Base-by-base conservation (phyloP, 2,113 vertebrate genomes). In the Amphiprion percula region DNA sequence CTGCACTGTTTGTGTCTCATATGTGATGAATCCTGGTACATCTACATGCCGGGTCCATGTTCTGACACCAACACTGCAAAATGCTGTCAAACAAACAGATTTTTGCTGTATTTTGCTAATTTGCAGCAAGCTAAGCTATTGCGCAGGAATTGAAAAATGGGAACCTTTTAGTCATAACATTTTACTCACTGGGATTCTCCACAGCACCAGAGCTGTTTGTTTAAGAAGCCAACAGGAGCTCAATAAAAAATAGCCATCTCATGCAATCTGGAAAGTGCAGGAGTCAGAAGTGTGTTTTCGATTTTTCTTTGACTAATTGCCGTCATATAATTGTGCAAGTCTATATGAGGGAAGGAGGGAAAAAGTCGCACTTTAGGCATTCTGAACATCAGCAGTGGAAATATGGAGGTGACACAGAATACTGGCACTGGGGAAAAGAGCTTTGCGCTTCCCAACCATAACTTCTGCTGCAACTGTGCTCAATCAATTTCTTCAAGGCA, bases 401-500 rank as follows among this genome's bases (percentile, higher is more conserved):
- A 74, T 11, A 50, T 33, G 12, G n/a, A 19, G 28, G 4, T 23
- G 11, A 63, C 49, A 66, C 23, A 11, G 44, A 2, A 21, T 56
- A 59, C 55, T 62, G 67, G 7, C 60, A 39, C 64, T n/a, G 26
- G 56, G 64, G 79, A 28, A 46, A 50, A 83, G 24, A 26, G 54
- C 75, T 66, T 33, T 33, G 23, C 59, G 68, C 33, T 50, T 56
- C 39, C 10, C 26, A 14, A 26, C 70, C 78, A 79, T 84, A 84
- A 86, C 59, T 78, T 66, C 39, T 75, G 46, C 65, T 47, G 68
- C 19, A 41, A 64, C 61, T 2, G 52, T 21, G 33, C 53, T 79
- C 74, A 64, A 80, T 79, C 65, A 15, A 75, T 89, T 74, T 61
- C 78, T 79, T 67, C 64, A 50, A 70, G 66, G 74, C 74, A 68